Conservation (phyloP, 2,888 invertebrate genomes). For the Teleogryllus oceanicus region DNA sequence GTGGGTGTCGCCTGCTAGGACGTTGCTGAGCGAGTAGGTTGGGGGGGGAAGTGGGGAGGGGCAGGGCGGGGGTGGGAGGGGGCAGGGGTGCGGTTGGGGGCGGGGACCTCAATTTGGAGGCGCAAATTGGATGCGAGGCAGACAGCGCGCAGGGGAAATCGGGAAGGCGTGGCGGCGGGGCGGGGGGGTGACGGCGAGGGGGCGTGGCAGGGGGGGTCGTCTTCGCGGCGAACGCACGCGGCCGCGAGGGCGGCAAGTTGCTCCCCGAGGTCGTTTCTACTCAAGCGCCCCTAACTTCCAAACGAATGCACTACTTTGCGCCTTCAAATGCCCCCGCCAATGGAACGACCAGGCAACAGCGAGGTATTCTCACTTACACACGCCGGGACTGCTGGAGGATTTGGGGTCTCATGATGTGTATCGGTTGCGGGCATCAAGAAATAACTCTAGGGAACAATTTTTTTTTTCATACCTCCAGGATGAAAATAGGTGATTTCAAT, state of each 20-base stretch:
- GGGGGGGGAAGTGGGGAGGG: not conserved
- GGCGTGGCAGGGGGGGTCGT: not conserved
- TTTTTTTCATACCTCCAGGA: no score
- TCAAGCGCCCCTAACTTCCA: no score
- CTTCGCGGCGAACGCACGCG: not conserved
- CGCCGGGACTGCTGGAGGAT: no score
- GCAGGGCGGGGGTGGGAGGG: slow-evolving; percentile 40
- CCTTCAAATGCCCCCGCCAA: no score
- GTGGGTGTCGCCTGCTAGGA: not conserved
- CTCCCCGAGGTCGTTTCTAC: no score
- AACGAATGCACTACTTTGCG: no score
- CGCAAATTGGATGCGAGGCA: slow-evolving; percentile 37
- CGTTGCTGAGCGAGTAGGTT: not conserved
- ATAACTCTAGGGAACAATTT: no score
- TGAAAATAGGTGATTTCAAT: no score
- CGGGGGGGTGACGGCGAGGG: not conserved
- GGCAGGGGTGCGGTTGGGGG: slow-evolving; percentile 18
- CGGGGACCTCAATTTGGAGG: slow-evolving; percentile 36
- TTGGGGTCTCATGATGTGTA: no score
- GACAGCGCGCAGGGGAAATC: slow-evolving; percentile 38
- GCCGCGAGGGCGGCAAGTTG: not conserved
- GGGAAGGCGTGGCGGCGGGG: not conserved
- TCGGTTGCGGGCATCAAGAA: no score
- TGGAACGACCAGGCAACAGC: no score
- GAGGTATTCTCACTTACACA: no score